These are phyloP conservation scores for Papilio demoleus DNA, from an alignment of 2,888 invertebrate species.

Conservation along the genomic window DNA sequence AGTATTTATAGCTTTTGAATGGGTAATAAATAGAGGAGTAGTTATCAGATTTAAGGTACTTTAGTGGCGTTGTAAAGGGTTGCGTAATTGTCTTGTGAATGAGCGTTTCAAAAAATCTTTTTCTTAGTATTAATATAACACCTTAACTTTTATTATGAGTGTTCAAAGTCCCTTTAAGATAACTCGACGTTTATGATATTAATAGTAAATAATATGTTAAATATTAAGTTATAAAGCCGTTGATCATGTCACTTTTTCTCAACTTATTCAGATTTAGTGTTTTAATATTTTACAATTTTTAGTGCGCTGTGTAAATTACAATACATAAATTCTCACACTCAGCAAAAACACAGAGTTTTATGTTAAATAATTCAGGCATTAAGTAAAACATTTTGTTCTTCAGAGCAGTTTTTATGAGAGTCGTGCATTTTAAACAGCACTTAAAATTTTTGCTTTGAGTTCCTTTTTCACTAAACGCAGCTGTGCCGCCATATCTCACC, in stretches of 20 bases:
- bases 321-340: neutral
- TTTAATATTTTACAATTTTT: neutral
- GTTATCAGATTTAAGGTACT: constrained; percentile 66
- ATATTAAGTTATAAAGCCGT: too few relatives aligned
- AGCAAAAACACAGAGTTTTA: neutral
- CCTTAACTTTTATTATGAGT: too few relatives aligned
- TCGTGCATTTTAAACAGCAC: constrained; percentile 19
- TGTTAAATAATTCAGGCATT: constrained; percentile 16
- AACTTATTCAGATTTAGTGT: too few relatives aligned
- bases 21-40: constrained; percentile 66
- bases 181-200: too few relatives aligned
- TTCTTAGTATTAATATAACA: too few relatives aligned
- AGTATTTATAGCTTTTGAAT: constrained; percentile 65
- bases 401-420: constrained; percentile 10
- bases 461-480: constrained; percentile 20
- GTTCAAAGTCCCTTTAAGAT: too few relatives aligned
- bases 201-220: too few relatives aligned
- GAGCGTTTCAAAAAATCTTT: neutral
- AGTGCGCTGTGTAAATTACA: neutral
- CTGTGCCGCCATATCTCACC: neutral
- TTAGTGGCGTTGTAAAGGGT: constrained; percentile 52
- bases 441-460: constrained; percentile 8
- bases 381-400: constrained; percentile 18
- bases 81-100: constrained; percentile 14
- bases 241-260: too few relatives aligned